These are phyloP conservation scores for Epinephelus coioides DNA, from an alignment of 2,797 vertebrate species.

Conservation along the genomic window DNA sequence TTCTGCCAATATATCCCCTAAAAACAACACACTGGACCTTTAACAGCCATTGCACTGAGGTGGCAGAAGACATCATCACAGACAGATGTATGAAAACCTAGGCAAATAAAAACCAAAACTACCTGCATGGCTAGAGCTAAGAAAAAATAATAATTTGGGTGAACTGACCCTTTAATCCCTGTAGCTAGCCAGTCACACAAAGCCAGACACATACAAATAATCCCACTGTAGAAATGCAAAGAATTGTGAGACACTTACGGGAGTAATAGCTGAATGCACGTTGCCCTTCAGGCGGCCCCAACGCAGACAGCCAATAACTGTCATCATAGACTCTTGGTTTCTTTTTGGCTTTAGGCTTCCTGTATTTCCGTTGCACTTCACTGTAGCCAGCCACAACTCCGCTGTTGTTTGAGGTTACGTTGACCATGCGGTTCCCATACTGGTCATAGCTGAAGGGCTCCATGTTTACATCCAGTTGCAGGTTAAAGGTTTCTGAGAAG, in stretches of 20 bases:
- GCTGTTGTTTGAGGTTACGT: background rate
- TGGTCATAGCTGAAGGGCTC: background rate
- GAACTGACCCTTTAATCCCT: no score
- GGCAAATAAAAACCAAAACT: no score
- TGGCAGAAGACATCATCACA: no score
- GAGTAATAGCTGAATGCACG: background rate
- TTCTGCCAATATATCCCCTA: no score
- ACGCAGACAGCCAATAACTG: background rate
- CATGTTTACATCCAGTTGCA: background rate
- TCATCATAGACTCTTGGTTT: background rate
- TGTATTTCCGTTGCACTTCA: background rate
- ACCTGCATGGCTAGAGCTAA: no score
- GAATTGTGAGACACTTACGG: no score
- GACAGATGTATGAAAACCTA: no score
- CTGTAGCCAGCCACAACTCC: background rate
- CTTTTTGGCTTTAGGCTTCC: background rate
- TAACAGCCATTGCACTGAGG: no score
- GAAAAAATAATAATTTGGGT: no score
- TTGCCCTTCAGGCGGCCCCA: background rate
- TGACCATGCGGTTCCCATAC: background rate
- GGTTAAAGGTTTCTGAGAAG: conserved; percentile 4
- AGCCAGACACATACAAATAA: background rate
- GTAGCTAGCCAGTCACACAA: no score
- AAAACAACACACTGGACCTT: no score
- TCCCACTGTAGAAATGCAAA: no score